Evolutionary conservation across 2,797 vertebrate species (phyloP), one percentile per base, ranked within the genome.

Genomic region (Yasuhikotakia modesta): DNA sequence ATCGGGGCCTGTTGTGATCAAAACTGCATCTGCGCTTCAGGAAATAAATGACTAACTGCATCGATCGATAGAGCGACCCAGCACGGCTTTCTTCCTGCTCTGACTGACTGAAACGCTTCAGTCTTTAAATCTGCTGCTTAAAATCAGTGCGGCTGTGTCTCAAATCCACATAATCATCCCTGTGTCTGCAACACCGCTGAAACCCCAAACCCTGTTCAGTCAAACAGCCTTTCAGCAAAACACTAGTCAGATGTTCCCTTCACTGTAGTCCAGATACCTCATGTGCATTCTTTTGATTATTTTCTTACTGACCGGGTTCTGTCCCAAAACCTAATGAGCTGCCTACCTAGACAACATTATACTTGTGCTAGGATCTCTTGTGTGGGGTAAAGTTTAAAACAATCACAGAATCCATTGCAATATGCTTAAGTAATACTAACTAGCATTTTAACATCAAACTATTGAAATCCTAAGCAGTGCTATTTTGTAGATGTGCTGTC

Each of bases 61-160:
- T 80, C 76, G 78, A 58, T 67, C 65, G 70, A 50, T 50, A 70
- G 76, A 43, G 7, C 52, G 14, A 10, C 11, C 46, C 71, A 14
- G 53, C 78, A 69, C 69, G 60, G 19, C 79, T 64, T 65, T 70
- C 57, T 13, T 65, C 48, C 52, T 85, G 86, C 86, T 83, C 85
- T 69, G 67, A 71, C 71, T 50, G 73, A 67, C 67, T 63, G 1
- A 19, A 64, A 58, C 57, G 66, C 46, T 70, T 69, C 14, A 35
- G 79, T 81, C 90, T 87, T 76, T 81, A 80, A 85, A 84, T 91
- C 89, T 86, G 81, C 91, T 88, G 89, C 91, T 89, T 85, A 88
- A 88, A 86, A 19, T 87, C 87, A 86, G 84, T 87, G 87, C 82
- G 76, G 85, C 87, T 61, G 81, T 8, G 8, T 57, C 73, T 55